phyloP scores from a whole-genome alignment of 2,113 vertebrate genomes.

The Scatophagus argus region DNA sequence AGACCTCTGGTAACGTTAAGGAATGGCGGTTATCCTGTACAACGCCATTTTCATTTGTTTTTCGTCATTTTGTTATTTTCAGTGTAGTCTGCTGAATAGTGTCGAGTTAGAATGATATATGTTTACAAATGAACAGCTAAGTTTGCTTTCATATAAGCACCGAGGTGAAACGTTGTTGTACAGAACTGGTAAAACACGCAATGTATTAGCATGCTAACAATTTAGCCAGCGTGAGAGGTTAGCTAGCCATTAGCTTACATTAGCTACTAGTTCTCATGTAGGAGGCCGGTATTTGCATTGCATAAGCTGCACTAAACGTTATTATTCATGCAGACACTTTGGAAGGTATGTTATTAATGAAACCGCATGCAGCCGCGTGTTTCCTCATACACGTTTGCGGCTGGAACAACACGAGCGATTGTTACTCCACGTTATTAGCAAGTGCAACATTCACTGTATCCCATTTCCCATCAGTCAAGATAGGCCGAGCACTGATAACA shows the following conservation, averaged over 20 bases:
- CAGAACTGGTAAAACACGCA: background rate
- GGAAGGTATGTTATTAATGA: background rate
- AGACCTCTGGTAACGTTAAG: slow-evolving; percentile 91
- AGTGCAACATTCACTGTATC: background rate
- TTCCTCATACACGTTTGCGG: background rate
- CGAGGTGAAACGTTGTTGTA: background rate
- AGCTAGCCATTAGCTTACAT: slow-evolving; percentile 51
- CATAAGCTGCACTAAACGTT: background rate
- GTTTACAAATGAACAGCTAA: rapidly evolving
- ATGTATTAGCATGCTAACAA: slow-evolving; percentile 51
- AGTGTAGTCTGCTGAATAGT: background rate
- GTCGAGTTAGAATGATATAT: background rate
- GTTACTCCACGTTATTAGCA: slow-evolving; percentile 9
- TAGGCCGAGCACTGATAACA: slow-evolving; percentile 11
- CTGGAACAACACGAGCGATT: background rate
- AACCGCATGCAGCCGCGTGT: background rate
- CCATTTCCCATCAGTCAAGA: background rate
- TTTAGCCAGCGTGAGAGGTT: slow-evolving; percentile 54
- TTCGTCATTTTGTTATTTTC: slow-evolving; percentile 53
- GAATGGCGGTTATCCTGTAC: slow-evolving; percentile 78
- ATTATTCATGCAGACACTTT: background rate
- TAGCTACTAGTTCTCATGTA: slow-evolving; percentile 40
- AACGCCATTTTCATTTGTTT: slow-evolving; percentile 88
- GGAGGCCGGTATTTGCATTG: slow-evolving; percentile 46
- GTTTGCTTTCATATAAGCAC: background rate